A percentile compares a stretch with the other conserved stretches of the same genome.
Conservation (phyloP, 2,888 invertebrate species). For the Orthosia gracilis region DNA sequence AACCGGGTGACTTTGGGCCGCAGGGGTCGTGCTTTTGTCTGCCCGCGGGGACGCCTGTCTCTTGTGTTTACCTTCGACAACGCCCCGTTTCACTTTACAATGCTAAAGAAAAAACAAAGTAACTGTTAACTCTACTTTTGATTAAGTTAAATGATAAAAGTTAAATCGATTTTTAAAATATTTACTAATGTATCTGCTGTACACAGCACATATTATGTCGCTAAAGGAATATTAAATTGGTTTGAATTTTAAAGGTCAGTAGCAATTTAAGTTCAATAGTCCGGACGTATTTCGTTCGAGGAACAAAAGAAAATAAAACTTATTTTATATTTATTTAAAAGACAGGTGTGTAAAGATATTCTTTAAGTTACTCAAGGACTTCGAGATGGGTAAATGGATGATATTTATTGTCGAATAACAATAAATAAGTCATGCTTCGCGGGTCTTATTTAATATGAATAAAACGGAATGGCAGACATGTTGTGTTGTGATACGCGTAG, state of each 20-base stretch:
- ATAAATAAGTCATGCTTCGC: slow-evolving; percentile 61
- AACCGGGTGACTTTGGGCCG: slow-evolving; percentile 69
- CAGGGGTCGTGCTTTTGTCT: slow-evolving; percentile 79
- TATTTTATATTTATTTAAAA: slow-evolving; percentile 62
- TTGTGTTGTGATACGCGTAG: slow-evolving; percentile 75
- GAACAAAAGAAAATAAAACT: slow-evolving; percentile 64
- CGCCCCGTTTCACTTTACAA: slow-evolving; percentile 75
- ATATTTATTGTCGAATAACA: slow-evolving; percentile 67
- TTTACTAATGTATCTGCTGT: slow-evolving; percentile 10
- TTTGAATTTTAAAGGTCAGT: slow-evolving; percentile 60
- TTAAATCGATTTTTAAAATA: neutral
- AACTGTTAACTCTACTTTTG: slow-evolving; percentile 28
- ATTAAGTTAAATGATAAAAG: slow-evolving; percentile 39
- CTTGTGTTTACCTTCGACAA: slow-evolving; percentile 79
- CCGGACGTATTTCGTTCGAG: slow-evolving; percentile 53
- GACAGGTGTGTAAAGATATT: slow-evolving; percentile 71
- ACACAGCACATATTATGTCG: neutral
- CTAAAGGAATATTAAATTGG: slow-evolving; percentile 30
- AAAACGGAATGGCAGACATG: slow-evolving; percentile 76
- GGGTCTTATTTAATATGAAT: slow-evolving; percentile 67
- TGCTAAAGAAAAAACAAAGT: slow-evolving; percentile 69
- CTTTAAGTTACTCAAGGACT: slow-evolving; percentile 62
- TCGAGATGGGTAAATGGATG: slow-evolving; percentile 66
- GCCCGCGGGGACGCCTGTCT: slow-evolving; percentile 75
- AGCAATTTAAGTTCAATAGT: slow-evolving; percentile 62